Percentiles rank a stretch among this genome's conserved stretches.
These are phyloP conservation scores for Tiliacea aurago DNA, from an alignment of 2,888 invertebrate species.

Conservation along the genomic window DNA sequence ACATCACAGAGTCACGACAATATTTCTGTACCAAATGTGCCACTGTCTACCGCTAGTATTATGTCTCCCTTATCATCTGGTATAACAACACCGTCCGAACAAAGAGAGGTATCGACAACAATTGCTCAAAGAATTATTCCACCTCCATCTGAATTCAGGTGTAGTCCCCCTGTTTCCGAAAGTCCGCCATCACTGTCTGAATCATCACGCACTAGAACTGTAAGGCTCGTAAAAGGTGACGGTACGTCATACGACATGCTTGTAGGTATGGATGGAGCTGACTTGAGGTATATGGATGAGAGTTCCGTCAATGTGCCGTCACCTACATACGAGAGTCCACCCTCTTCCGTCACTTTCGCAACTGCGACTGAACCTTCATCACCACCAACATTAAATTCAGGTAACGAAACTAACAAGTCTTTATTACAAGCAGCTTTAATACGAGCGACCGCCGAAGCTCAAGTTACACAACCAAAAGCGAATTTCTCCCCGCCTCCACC, in stretches of 20 bases:
- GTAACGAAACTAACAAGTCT: constrained; percentile 91
- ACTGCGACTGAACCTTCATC: constrained; percentile 92
- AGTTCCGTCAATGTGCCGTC: constrained; percentile 96
- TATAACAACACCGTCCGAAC: constrained; percentile 85
- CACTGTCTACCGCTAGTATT: constrained; percentile 79
- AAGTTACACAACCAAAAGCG: constrained; percentile 85
- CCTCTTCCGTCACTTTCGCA: constrained; percentile 91
- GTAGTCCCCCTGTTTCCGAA: constrained; percentile 92
- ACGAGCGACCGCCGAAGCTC: constrained; percentile 92
- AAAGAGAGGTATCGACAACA: constrained; percentile 86
- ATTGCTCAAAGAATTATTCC: constrained; percentile 93
- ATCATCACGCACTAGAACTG: constrained; percentile 89
- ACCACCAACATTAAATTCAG: constrained; percentile 88
- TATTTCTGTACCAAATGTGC: constrained; percentile 78
- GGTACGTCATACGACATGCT: constrained; percentile 94
- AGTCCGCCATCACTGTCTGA: constrained; percentile 91
- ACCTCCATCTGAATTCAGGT: constrained; percentile 93
- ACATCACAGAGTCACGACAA: constrained; percentile 77
- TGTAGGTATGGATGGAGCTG: constrained; percentile 95
- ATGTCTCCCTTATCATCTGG: constrained; percentile 85
- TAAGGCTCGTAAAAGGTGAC: constrained; percentile 90
- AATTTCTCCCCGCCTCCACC: constrained; percentile 83
- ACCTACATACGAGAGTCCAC: constrained; percentile 94
- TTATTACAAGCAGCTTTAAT: constrained; percentile 94
- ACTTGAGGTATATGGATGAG: constrained; percentile 97